Percentiles rank a stretch among this genome's conserved stretches.
These are phyloP conservation scores for Aporrectodea caliginosa DNA, from an alignment of 1,140 invertebrate species.

Conservation along the genomic window DNA sequence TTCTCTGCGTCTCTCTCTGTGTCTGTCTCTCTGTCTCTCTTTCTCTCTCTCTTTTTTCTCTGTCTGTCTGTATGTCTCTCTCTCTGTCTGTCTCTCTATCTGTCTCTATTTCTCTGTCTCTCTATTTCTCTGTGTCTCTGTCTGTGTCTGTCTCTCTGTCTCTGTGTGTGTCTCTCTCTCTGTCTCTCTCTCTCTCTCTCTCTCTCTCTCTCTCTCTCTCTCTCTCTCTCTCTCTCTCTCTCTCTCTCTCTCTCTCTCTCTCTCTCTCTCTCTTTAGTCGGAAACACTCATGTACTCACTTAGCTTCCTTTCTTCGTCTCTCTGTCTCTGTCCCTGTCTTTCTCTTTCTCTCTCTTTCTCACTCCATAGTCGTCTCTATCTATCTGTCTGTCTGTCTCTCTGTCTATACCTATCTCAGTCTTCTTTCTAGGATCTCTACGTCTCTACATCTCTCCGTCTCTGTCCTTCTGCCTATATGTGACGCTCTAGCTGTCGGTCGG, in stretches of 20 bases:
- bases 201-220: slow-evolving; percentile 16
- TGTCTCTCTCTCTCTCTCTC: slow-evolving; percentile 16
- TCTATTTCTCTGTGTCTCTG: background rate
- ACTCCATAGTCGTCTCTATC: no score
- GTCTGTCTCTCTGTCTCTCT: background rate
- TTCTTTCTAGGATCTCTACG: no score
- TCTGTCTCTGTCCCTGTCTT: background rate
- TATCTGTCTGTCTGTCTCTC: background rate
- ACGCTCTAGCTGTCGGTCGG: no score
- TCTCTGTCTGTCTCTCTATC: background rate
- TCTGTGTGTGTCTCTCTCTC: slow-evolving; percentile 5
- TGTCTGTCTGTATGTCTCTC: background rate
- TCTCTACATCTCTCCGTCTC: no score
- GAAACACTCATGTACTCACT: no score
- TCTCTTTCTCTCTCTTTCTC: background rate
- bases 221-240: slow-evolving; percentile 14
- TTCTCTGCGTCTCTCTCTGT: background rate
- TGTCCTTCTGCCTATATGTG: no score
- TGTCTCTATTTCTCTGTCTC: background rate
- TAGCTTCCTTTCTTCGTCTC: background rate
- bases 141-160: slow-evolving; percentile 12
- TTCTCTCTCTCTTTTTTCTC: background rate
- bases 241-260: slow-evolving; percentile 14
- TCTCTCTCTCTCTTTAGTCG: slow-evolving; percentile 2
- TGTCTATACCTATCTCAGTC: no score